Evolutionary conservation across 37 sponge, comb jelly and placozoan genomes (phyloP).

Genomic region (Petrosia ficiformis): DNA sequence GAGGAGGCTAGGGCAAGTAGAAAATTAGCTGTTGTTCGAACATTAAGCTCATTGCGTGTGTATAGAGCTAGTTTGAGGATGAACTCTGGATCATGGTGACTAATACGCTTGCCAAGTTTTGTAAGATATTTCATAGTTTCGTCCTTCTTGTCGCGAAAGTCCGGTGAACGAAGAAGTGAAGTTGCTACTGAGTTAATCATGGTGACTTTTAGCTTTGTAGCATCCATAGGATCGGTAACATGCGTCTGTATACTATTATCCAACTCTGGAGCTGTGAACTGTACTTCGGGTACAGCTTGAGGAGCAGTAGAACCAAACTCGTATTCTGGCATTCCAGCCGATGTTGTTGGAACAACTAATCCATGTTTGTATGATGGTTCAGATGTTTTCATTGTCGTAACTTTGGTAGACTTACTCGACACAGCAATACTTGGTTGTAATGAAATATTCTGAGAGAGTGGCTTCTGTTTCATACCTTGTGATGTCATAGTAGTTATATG

Average conservation of each 20-base stretch:
- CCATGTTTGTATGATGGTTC: too few species aligned
- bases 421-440: too few species aligned
- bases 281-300: not conserved
- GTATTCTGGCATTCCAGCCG: conserved; percentile 12
- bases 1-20: conserved; percentile 91
- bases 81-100: conserved; percentile 89
- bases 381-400: too few species aligned
- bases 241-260: conserved; percentile 40
- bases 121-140: conserved; percentile 45
- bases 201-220: conserved; percentile 50
- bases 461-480: too few species aligned
- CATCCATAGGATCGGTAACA: conserved; percentile 22
- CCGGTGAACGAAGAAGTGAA: conserved; percentile 84
- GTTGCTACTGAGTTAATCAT: conserved; percentile 91
- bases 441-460: too few species aligned
- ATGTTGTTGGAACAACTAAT: too few species aligned
- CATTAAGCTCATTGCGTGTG: conserved; percentile 86
- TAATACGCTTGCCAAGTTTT: conserved; percentile 45
- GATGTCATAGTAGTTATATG: too few species aligned
- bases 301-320: conserved; percentile 16
- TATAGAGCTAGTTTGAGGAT: conserved; percentile 92
- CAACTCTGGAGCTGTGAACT: conserved; percentile 49
- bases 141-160: conserved; percentile 66
- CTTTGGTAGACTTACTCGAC: too few species aligned
- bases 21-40: conserved; percentile 95